Conservation (phyloP, 2,888 invertebrate species). For the Escarpia spicata region DNA sequence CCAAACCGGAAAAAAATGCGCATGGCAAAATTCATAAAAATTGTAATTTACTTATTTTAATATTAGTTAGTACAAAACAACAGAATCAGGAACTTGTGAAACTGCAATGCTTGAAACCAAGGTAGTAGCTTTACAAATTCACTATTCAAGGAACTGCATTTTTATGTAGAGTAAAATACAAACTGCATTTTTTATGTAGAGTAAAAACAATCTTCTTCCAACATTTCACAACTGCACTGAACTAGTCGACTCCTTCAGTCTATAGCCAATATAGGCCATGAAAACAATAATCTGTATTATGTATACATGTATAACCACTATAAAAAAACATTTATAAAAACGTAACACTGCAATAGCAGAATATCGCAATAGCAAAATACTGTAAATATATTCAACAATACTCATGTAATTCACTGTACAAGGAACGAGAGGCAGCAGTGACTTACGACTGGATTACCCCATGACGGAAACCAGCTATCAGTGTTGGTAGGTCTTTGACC, state of each 20-base stretch:
- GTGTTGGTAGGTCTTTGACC: slow-evolving; percentile 16
- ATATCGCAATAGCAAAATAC: neutral
- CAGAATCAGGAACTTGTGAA: neutral
- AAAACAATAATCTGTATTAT: neutral
- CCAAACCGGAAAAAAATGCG: neutral
- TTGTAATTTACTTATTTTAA: neutral
- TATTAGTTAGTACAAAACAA: neutral
- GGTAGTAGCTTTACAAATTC: neutral
- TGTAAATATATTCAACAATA: neutral
- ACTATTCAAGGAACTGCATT: too few species aligned
- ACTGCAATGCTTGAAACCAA: neutral
- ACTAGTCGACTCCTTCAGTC: neutral
- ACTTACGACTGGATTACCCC: slow-evolving; percentile 13
- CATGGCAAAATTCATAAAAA: neutral
- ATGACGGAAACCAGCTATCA: neutral
- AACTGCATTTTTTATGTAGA: too few species aligned
- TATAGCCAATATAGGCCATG: neutral
- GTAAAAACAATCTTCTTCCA: too few species aligned
- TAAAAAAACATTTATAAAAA: neutral
- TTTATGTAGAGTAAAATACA: too few species aligned
- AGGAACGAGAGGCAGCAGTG: neutral
- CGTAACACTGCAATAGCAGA: neutral
- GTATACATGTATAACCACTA: neutral
- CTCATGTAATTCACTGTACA: neutral
- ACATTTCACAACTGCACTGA: neutral